Evolutionary conservation across 2,113 vertebrate genomes (phyloP).

Genomic region (Paracanthobrama guichenoti): DNA sequence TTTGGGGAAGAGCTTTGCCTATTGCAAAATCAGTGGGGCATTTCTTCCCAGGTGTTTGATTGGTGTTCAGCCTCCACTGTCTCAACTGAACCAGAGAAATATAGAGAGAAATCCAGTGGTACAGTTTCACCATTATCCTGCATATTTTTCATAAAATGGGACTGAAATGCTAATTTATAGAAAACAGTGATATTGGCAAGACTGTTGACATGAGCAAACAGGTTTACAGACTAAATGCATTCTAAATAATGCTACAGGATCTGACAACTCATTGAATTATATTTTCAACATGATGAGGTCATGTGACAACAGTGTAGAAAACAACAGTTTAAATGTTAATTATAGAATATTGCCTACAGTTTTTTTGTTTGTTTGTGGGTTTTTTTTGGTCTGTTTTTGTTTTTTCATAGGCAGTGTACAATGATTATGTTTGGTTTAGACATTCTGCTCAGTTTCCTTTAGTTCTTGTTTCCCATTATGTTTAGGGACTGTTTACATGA

Average conservation of each 20-base stretch:
- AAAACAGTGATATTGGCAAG: too few relatives aligned
- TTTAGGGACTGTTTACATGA: too few relatives aligned
- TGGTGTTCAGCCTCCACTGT: neutral
- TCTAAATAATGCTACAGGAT: neutral
- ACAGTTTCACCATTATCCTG: neutral
- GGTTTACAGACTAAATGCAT: neutral
- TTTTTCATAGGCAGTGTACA: neutral
- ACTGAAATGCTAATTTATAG: too few relatives aligned
- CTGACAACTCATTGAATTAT: neutral
- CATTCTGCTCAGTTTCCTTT: too few relatives aligned
- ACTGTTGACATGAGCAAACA: too few relatives aligned
- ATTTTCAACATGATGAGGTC: neutral
- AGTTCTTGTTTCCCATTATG: too few relatives aligned
- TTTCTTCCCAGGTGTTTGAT: slow-evolving; percentile 11
- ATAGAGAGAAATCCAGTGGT: neutral
- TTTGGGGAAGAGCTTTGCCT: slow-evolving; percentile 3
- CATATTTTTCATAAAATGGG: neutral
- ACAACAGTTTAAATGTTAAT: neutral
- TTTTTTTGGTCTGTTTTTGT: too few relatives aligned
- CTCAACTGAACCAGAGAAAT: neutral
- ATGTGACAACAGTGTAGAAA: neutral
- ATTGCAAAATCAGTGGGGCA: slow-evolving; percentile 20
- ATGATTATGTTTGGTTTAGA: too few relatives aligned
- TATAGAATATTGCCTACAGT: neutral
- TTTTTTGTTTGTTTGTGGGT: too few relatives aligned